Base-by-base conservation (phyloP, 2,113 vertebrate species). In the Zosterops lateralis region DNA sequence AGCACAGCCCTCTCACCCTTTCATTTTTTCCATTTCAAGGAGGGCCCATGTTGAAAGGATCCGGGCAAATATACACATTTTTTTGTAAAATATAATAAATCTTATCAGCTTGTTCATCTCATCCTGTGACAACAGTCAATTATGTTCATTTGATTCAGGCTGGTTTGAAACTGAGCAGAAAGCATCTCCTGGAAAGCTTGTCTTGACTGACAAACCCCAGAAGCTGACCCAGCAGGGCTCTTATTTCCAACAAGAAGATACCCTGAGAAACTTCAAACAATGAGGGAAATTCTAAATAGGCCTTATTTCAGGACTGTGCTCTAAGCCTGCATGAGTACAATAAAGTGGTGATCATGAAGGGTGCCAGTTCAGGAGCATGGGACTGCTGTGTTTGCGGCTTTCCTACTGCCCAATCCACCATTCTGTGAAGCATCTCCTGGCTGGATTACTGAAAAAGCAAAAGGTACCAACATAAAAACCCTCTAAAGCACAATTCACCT, bases 61-160 rank as follows among this genome's bases (percentile, higher is more conserved):
- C 65, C 0, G 0, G 31, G 65, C 28, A 89, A 92, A 93, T 53
- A 87, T 28, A 90, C 73, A 92, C 56, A 68, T 87, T 90, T 78
- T 78, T 89, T 89, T 89, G 61, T 42, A 87, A 94, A 91, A 90
- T 89, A 87, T 3, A 86, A 94, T 93, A 96, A 89, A 92, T 90
- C 80, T 94, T 94, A 96, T 92, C 94, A 90, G 80, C 80, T 90
- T 96, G 83, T 87, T 95, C 93, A 96, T 96, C 91, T 94, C 84
- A 72, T 84, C 80, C 88, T 78, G 72, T 72, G 80, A 71, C 68
- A 93, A 94, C 67, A 92, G 84, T 90, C 88, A 93, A 74, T 95
- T 96, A 93, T 0, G 1, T 81, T 88, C 64, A 90, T 66, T 91
- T 84, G 83, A 86, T 66, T 95, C 83, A 48, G 51, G 53, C 56